Evolutionary conservation across 2,113 vertebrate genomes (phyloP).

Genomic region (Tenebrosternarchus preto): DNA sequence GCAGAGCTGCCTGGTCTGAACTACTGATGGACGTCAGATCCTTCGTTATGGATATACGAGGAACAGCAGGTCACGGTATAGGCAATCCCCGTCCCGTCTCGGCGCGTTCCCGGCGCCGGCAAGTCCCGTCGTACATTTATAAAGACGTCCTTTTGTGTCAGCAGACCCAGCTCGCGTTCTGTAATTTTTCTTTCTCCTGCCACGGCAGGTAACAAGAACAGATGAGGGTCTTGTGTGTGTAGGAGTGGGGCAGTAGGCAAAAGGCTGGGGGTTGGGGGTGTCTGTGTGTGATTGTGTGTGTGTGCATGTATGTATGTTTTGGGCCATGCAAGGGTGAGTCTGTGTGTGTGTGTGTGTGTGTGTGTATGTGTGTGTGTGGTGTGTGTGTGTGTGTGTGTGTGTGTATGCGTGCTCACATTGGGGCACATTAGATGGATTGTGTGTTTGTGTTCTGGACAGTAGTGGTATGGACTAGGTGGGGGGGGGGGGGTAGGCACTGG

Average conservation of each 20-base stretch:
- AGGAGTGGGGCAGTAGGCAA: slow-evolving; percentile 58
- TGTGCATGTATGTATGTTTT: too few relatives aligned
- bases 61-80: neutral
- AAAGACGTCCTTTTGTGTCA: slow-evolving; percentile 46
- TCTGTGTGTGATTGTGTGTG: slow-evolving; percentile 20
- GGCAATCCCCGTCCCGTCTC: neutral
- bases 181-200: slow-evolving; percentile 69
- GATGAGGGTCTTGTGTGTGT: slow-evolving; percentile 64
- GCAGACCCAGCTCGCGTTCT: slow-evolving; percentile 14
- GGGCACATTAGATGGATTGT: slow-evolving; percentile 21
- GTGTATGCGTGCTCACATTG: slow-evolving; percentile 25
- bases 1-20: neutral
- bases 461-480: slow-evolving; percentile 16
- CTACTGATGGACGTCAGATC: neutral
- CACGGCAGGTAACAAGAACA: slow-evolving; percentile 73
- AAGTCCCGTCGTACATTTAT: neutral
- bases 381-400: neutral
- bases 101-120: neutral
- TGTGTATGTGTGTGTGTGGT: slow-evolving; percentile 36
- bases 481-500: slow-evolving; percentile 28
- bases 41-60: neutral
- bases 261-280: slow-evolving; percentile 49
- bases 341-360: slow-evolving; percentile 41
- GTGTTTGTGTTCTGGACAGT: slow-evolving; percentile 52
- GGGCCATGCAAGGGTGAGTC: too few relatives aligned